phyloP scores from a whole-genome alignment of 2,888 invertebrate genomes.

The Pandemis heparana region DNA sequence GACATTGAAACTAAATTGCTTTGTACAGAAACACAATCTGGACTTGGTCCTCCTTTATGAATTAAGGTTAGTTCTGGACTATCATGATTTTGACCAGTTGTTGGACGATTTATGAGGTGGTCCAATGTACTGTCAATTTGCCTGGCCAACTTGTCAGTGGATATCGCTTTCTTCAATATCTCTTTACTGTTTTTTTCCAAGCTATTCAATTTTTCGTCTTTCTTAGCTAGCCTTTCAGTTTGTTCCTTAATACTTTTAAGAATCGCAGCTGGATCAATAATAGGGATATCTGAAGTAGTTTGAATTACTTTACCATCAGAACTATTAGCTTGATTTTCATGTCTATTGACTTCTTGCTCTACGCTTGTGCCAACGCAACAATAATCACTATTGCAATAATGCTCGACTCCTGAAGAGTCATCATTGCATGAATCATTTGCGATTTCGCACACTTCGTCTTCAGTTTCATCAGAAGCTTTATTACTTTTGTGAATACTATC shows the following conservation, averaged over 20 bases:
- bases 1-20: constrained; percentile 1
- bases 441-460: constrained; percentile 74
- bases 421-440: constrained; percentile 62
- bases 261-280: constrained; percentile 59
- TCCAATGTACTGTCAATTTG: constrained; percentile 56
- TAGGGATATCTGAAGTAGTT: constrained; percentile 36
- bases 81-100: constrained; percentile 46
- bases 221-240: constrained; percentile 58
- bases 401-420: constrained; percentile 50
- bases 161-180: constrained; percentile 55
- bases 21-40: not conserved
- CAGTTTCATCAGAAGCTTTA: constrained; percentile 68
- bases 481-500: constrained; percentile 61
- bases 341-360: constrained; percentile 17
- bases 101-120: constrained; percentile 56
- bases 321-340: not conserved
- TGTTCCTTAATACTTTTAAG: constrained; percentile 59
- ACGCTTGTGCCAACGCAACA: constrained; percentile 37
- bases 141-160: constrained; percentile 52
- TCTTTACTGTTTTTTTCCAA: constrained; percentile 56
- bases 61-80: constrained; percentile 6
- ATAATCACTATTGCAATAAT: constrained; percentile 42
- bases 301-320: constrained; percentile 27
- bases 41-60: not conserved
- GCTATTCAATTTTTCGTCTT: constrained; percentile 58